Percentiles rank a stretch among this genome's conserved stretches.
phyloP scores from a whole-genome alignment of 1,140 invertebrate species.

The Pristionchus pacificus region DNA sequence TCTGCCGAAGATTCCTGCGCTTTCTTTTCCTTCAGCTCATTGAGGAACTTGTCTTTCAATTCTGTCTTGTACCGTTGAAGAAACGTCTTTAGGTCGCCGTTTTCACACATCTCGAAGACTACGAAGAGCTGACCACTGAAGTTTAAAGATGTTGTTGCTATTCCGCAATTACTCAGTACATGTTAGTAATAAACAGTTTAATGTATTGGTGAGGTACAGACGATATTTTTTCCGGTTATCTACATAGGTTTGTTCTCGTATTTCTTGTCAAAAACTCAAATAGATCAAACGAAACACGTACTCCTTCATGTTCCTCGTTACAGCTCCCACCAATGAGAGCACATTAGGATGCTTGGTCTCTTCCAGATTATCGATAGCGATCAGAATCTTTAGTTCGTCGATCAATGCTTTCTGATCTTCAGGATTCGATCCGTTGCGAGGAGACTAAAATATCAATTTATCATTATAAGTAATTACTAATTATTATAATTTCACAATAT shows the following conservation, averaged over 20 bases:
- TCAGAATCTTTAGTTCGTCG: conserved; percentile 28
- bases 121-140: conserved; percentile 25
- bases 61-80: not conserved
- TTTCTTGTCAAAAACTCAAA: too few species aligned
- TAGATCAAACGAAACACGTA: too few species aligned
- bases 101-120: conserved; percentile 19
- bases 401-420: conserved; percentile 19
- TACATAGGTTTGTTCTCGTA: too few species aligned
- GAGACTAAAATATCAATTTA: conserved; percentile 5
- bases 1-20: conserved; percentile 14
- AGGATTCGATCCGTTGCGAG: conserved; percentile 11
- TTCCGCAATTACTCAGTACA: too few species aligned
- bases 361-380: conserved; percentile 16
- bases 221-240: too few species aligned
- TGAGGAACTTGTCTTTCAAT: conserved; percentile 2
- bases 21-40: conserved; percentile 15
- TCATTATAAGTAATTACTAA: too few species aligned
- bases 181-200: too few species aligned
- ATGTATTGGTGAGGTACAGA: too few species aligned
- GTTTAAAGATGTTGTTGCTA: too few species aligned
- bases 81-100: conserved; percentile 16
- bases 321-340: conserved; percentile 22
- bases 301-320: conserved; percentile 27
- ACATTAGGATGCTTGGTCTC: conserved; percentile 18
- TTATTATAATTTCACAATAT: too few species aligned